Percentiles rank a stretch among this genome's conserved stretches.
Evolutionary conservation across 2,888 invertebrate genomes (phyloP).

Genomic region (Idaea dimidiata): DNA sequence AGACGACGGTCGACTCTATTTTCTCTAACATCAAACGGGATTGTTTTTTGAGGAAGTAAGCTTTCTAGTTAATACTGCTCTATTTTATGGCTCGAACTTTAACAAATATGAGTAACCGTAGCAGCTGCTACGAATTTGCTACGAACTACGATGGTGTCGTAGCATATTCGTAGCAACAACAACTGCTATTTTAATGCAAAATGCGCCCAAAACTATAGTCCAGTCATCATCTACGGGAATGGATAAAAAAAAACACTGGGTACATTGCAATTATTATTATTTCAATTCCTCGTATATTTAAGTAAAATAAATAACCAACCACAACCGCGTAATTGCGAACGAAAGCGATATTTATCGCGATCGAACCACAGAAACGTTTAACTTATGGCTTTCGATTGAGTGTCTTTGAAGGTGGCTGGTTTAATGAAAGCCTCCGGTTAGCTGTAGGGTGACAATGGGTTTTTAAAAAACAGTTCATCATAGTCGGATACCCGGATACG

Average conservation of each 20-base stretch:
- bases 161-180: constrained; percentile 11
- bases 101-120: too few species aligned
- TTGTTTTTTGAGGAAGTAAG: too few species aligned
- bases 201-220: too few species aligned
- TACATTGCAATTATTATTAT: too few species aligned
- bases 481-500: not conserved
- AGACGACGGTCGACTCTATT: too few species aligned
- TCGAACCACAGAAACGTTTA: not conserved
- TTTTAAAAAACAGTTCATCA: not conserved
- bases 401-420: not conserved
- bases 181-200: not conserved
- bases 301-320: too few species aligned
- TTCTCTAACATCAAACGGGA: too few species aligned
- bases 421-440: not conserved
- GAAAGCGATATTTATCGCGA: not conserved
- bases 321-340: not conserved
- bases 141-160: constrained; percentile 15
- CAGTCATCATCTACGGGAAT: too few species aligned
- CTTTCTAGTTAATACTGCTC: too few species aligned
- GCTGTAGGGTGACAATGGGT: not conserved
- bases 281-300: too few species aligned
- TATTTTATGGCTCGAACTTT: too few species aligned
- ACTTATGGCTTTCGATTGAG: not conserved
- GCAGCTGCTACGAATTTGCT: constrained; percentile 5
- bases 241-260: too few species aligned